These are phyloP conservation scores for Tiaroga cobitis DNA, from an alignment of 2,797 vertebrate genomes.

Conservation along the genomic window DNA sequence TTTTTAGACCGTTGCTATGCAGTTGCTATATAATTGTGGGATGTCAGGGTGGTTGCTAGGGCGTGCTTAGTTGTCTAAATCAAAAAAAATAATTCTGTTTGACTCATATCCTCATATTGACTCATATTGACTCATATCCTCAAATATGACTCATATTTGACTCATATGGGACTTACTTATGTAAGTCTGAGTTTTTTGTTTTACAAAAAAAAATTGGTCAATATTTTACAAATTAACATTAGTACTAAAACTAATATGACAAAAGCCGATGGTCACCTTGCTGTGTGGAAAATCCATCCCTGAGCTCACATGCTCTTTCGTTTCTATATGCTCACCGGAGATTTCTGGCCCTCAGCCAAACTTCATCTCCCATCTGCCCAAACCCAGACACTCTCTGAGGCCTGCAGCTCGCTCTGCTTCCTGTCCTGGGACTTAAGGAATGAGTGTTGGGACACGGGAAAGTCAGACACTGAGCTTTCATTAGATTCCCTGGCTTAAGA, in stretches of 20 bases:
- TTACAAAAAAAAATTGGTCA: background rate
- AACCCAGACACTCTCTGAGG: conserved; percentile 49
- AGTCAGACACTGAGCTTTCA: conserved; percentile 49
- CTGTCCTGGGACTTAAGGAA: conserved; percentile 66
- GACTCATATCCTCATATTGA: background rate
- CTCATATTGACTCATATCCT: too few relatives aligned
- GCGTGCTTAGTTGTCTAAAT: background rate
- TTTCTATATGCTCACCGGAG: conserved; percentile 54
- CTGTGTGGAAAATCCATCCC: conserved; percentile 55
- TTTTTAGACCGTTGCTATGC: background rate
- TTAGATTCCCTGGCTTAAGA: conserved; percentile 45
- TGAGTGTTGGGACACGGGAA: conserved; percentile 51
- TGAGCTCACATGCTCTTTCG: conserved; percentile 64
- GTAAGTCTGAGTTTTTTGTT: background rate
- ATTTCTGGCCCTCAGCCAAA: conserved; percentile 48
- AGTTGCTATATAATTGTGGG: too few relatives aligned
- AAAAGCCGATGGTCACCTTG: conserved; percentile 46
- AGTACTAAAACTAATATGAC: conserved; percentile 34
- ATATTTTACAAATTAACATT: background rate
- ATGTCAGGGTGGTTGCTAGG: too few relatives aligned
- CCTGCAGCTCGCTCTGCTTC: conserved; percentile 59
- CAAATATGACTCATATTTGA: too few relatives aligned
- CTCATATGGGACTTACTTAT: too few relatives aligned
- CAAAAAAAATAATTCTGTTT: background rate
- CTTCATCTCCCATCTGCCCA: conserved; percentile 38